Percentiles rank a stretch among this genome's conserved stretches.
Conservation (phyloP, 2,888 invertebrate genomes). For the Serripes groenlandicus region DNA sequence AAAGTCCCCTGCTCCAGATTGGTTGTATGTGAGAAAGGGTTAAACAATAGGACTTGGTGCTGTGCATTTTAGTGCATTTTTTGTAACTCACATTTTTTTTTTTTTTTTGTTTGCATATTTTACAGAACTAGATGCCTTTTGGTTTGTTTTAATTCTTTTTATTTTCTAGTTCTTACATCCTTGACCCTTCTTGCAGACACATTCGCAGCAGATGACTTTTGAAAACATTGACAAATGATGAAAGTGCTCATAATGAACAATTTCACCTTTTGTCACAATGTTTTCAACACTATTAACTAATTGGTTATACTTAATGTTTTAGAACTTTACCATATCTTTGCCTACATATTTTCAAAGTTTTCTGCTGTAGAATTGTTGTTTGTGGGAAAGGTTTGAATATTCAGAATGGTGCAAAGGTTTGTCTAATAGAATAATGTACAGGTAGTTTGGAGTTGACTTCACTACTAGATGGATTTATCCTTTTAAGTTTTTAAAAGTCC, state of each 20-base stretch:
- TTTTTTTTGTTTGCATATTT: constrained; percentile 50
- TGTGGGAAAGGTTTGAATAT: too few relatives aligned
- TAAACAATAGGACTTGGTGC: not conserved
- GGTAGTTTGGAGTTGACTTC: too few relatives aligned
- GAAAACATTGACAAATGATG: not conserved
- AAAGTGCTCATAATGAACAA: not conserved
- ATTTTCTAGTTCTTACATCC: constrained; percentile 1
- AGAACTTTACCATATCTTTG: too few relatives aligned
- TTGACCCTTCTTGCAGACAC: not conserved
- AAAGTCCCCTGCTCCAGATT: not conserved
- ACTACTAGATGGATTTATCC: too few relatives aligned
- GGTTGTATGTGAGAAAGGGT: not conserved
- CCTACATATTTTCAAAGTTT: not conserved
- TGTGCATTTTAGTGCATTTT: not conserved
- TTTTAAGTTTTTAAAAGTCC: too few relatives aligned
- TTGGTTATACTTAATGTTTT: too few relatives aligned
- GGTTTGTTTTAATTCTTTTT: constrained; percentile 54
- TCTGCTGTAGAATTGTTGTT: too few relatives aligned
- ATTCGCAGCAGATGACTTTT: not conserved
- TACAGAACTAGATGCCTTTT: constrained; percentile 45
- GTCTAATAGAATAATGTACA: too few relatives aligned
- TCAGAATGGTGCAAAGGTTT: too few relatives aligned
- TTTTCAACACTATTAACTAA: not conserved
- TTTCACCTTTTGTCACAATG: not conserved
- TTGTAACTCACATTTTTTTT: not conserved